Evolutionary conservation across 2,888 invertebrate species (phyloP).

Genomic region (Digitonthophagus gazella): DNA sequence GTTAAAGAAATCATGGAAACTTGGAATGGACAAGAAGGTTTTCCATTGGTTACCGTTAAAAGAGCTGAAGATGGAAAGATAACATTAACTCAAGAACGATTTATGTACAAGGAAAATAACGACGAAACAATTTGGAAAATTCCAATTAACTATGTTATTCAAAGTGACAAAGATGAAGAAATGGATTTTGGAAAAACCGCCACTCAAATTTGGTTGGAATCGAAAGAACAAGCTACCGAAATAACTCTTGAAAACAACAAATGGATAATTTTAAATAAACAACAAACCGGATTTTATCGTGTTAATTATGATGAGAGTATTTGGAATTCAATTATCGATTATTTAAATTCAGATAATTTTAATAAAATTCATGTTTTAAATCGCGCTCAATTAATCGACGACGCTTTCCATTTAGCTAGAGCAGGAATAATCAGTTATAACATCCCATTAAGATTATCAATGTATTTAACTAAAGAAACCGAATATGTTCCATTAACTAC

Average conservation of each 20-base stretch:
- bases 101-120: not conserved
- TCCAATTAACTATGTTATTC: conserved; percentile 41
- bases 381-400: conserved; percentile 57
- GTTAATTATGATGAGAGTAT: conserved; percentile 48
- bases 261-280: conserved; percentile 60
- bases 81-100: conserved; percentile 20
- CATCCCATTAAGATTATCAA: conserved; percentile 57
- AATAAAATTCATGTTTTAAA: conserved; percentile 56
- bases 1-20: conserved; percentile 23
- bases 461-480: conserved; percentile 57
- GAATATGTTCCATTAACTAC: conserved; percentile 63
- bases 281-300: conserved; percentile 56
- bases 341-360: conserved; percentile 45
- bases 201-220: conserved; percentile 53
- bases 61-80: conserved; percentile 14
- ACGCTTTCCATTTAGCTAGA: conserved; percentile 55
- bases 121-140: conserved; percentile 45
- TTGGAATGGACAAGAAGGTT: conserved; percentile 29
- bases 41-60: conserved; percentile 29
- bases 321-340: conserved; percentile 52
- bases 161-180: conserved; percentile 23
- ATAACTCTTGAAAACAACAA: conserved; percentile 39
- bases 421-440: conserved; percentile 58
- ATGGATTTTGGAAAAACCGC: conserved; percentile 52
- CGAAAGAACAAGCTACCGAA: conserved; percentile 20